Evolutionary conservation across 2,113 vertebrate genomes (phyloP), one percentile per base, ranked within the genome.

Genomic region (Falco punctatus): DNA sequence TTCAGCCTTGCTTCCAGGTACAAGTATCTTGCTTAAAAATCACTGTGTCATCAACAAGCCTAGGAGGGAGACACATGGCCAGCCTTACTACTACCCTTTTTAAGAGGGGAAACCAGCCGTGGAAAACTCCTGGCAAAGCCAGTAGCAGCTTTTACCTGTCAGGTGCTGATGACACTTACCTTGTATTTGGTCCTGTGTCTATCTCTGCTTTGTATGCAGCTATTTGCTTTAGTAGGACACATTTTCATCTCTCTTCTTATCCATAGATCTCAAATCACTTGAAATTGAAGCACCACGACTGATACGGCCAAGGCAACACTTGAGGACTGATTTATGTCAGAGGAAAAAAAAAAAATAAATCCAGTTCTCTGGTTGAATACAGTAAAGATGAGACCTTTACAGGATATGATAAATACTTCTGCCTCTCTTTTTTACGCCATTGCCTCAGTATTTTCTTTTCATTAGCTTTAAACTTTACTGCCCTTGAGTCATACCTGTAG

Each of bases 381-480:
- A 69, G 57, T 22, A 46, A 82, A 94, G 88, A 91, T 18, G 35
- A 94, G 57, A 58, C 65, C 58, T 86, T 73, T 48, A 82, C 33
- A 54, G 42, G 33, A 74, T 80, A 75, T 30, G n/a, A 58, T 22
- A 77, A 84, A 81, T 72, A 79, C n/a, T 66, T 74, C 75, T 88
- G 19, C 10, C 26, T 52, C 38, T 70, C 46, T 55, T 84, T 74
- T 77, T 67, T 15, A 93, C 92, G 26, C 28, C 51, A 57, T 48
- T 49, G 51, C 54, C 40, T 93, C 65, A 11, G 35, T 88, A 73
- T 71, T 91, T 96, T 65, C 42, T 74, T 95, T 91, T 88, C 86
- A 80, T 95, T 87, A 92, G 58, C 64, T 92, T 82, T 84, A 59
- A 86, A 88, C 44, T 78, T 74, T 54, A 55, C 62, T 88, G 80